These are phyloP conservation scores for Anoplolepis gracilipes DNA, from an alignment of 1,140 invertebrate genomes.

Conservation along the genomic window DNA sequence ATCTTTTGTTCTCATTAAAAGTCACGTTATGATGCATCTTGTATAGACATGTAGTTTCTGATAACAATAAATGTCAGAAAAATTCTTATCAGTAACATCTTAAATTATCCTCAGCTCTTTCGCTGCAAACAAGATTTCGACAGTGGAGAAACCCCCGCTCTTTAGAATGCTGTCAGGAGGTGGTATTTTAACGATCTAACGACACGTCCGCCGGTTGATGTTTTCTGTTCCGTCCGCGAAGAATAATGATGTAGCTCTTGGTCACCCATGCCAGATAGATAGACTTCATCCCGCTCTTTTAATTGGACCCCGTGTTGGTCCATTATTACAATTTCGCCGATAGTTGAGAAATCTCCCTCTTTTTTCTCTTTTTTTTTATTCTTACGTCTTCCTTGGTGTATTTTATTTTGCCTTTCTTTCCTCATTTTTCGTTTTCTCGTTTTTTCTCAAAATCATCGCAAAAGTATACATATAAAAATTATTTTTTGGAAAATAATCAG, in stretches of 20 bases:
- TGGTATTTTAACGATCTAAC: constrained; percentile 75
- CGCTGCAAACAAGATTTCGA: constrained; percentile 47
- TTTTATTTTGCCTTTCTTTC: constrained; percentile 52
- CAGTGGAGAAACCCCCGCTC: constrained; percentile 12
- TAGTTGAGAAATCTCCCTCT: constrained; percentile 71
- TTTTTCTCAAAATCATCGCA: not conserved
- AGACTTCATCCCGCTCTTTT: constrained; percentile 73
- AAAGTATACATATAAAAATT: not conserved
- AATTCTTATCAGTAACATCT: constrained; percentile 63
- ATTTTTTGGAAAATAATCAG: not conserved
- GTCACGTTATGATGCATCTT: not conserved
- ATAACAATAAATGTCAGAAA: constrained; percentile 61
- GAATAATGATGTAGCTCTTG: constrained; percentile 10
- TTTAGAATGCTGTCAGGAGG: constrained; percentile 44
- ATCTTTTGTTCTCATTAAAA: not conserved
- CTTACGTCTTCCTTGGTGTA: constrained; percentile 53
- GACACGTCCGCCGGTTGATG: constrained; percentile 64
- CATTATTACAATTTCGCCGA: constrained; percentile 79
- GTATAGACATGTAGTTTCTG: not conserved
- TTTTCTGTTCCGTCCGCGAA: constrained; percentile 41
- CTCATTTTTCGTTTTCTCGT: constrained; percentile 49
- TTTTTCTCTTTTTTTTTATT: constrained; percentile 57
- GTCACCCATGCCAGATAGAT: constrained; percentile 71
- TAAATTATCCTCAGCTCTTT: not conserved
- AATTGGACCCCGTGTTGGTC: constrained; percentile 83